Conservation (phyloP, 2,797 vertebrate genomes). For the Tangara arthus region DNA sequence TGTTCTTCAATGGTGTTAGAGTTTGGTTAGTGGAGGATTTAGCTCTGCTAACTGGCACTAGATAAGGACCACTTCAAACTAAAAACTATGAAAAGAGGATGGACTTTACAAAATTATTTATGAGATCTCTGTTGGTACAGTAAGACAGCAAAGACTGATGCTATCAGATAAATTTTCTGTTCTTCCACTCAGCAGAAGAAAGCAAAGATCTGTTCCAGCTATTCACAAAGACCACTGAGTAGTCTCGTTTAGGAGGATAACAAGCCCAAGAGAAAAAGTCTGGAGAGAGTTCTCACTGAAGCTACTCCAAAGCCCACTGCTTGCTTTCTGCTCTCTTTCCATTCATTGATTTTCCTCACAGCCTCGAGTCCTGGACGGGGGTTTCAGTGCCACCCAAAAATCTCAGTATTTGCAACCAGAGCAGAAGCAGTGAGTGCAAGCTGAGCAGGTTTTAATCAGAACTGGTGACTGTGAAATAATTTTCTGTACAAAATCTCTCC, state of each 20-base stretch:
- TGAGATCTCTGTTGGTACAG: neutral
- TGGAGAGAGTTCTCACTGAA: neutral
- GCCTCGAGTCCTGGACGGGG: neutral
- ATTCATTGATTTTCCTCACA: neutral
- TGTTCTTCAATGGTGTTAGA: neutral
- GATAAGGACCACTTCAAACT: neutral
- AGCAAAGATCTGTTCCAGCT: neutral
- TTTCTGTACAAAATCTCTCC: neutral
- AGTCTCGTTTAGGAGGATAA: neutral
- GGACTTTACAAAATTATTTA: neutral
- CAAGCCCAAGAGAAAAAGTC: neutral
- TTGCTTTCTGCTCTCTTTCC: neutral
- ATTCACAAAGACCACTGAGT: neutral
- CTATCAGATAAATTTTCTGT: neutral
- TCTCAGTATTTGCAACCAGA: neutral
- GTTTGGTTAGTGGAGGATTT: neutral
- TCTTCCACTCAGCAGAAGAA: neutral
- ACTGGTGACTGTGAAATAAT: neutral
- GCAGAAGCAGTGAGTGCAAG: neutral
- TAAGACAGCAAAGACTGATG: neutral
- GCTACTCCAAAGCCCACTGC: neutral
- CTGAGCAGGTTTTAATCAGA: neutral
- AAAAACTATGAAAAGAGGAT: neutral
- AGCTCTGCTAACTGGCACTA: neutral
- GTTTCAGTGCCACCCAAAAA: neutral